phyloP scores from a whole-genome alignment of 2,888 invertebrate species.

The Taphrorychus bicolor region DNA sequence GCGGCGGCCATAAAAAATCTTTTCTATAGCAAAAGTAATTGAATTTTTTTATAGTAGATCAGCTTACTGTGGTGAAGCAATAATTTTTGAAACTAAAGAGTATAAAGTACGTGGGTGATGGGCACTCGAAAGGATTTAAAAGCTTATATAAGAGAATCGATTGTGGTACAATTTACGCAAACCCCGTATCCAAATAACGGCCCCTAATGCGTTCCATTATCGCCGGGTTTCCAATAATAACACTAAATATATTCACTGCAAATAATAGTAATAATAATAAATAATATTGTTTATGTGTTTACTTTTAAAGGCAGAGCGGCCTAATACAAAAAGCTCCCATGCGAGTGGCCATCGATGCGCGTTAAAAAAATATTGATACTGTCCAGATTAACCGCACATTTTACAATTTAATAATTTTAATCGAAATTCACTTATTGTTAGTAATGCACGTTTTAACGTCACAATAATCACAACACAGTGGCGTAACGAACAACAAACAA shows the following conservation, averaged over 20 bases:
- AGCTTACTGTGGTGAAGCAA: too few relatives aligned
- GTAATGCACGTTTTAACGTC: background rate
- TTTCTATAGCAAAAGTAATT: background rate
- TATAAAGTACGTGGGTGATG: too few relatives aligned
- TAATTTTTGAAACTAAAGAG: too few relatives aligned
- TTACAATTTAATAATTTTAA: background rate
- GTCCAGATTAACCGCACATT: slow-evolving; percentile 31
- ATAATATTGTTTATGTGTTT: slow-evolving; percentile 16
- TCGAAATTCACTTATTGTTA: background rate
- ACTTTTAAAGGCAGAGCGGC: slow-evolving; percentile 8
- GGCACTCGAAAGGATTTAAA: too few relatives aligned
- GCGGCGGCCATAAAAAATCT: too few relatives aligned
- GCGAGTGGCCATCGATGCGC: slow-evolving; percentile 20
- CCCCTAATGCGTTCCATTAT: slow-evolving; percentile 8
- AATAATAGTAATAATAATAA: slow-evolving; percentile 12
- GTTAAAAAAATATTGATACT: slow-evolving; percentile 37
- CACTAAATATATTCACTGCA: slow-evolving; percentile 1
- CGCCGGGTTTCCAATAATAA: slow-evolving; percentile 1
- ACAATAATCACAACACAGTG: slow-evolving; percentile 1
- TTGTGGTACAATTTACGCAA: slow-evolving; percentile 1
- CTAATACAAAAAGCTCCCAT: background rate
- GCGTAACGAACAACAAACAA: slow-evolving; percentile 1
- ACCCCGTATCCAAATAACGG: background rate
- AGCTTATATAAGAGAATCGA: background rate
- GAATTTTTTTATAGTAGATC: background rate